phyloP scores from a whole-genome alignment of 2,797 vertebrate genomes.

The Sebastes ruberrimus region DNA sequence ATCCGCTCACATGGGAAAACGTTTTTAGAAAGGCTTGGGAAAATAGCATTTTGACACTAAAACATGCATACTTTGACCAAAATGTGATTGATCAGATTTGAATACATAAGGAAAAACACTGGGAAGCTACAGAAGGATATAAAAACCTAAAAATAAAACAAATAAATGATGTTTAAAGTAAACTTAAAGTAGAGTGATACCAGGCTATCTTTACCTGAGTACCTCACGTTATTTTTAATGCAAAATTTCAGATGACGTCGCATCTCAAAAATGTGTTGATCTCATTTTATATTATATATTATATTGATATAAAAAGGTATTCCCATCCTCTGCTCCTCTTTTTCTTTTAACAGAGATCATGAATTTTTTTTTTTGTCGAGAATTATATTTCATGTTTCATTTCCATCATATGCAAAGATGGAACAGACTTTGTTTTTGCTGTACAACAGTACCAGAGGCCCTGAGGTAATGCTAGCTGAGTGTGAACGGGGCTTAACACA shows the following conservation, averaged over 20 bases:
- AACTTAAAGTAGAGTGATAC: neutral
- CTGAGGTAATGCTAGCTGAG: neutral
- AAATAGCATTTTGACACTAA: too few relatives aligned
- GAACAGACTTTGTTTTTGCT: neutral
- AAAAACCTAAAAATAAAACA: too few relatives aligned
- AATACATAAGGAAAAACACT: too few relatives aligned
- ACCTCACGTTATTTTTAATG: neutral
- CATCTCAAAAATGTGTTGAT: neutral
- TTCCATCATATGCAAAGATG: neutral
- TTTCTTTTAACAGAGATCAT: neutral
- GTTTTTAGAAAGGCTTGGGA: too few relatives aligned
- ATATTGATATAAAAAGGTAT: neutral
- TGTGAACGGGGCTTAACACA: neutral
- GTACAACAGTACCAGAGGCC: neutral
- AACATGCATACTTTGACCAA: too few relatives aligned
- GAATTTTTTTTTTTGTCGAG: accelerated
- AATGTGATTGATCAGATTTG: too few relatives aligned
- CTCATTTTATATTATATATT: neutral
- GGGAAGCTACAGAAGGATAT: too few relatives aligned
- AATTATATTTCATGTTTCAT: neutral
- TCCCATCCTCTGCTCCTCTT: neutral
- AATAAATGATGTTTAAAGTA: too few relatives aligned
- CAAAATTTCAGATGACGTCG: neutral
- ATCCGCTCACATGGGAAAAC: too few relatives aligned
- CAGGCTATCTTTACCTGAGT: neutral